Conservation (phyloP, 2,888 invertebrate species). For the Crepidodera aurea region DNA sequence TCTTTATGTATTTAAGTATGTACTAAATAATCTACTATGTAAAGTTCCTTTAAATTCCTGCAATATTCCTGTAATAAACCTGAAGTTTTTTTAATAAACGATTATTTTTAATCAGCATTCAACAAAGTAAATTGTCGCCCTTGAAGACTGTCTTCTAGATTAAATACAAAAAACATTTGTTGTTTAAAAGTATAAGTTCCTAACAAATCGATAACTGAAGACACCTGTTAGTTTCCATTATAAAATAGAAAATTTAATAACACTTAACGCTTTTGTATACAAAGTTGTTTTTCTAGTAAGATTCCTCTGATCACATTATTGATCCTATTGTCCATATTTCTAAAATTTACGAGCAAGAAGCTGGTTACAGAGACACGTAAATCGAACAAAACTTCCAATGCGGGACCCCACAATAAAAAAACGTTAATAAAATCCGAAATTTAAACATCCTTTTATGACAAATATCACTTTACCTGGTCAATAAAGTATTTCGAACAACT, state of each 20-base stretch:
- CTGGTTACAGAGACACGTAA: slow-evolving; percentile 24
- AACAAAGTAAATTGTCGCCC: too few relatives aligned
- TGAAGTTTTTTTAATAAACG: too few relatives aligned
- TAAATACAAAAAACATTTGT: too few relatives aligned
- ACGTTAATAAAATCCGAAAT: slow-evolving; percentile 29
- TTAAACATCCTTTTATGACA: slow-evolving; percentile 35
- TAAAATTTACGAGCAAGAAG: slow-evolving; percentile 24
- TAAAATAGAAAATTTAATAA: slow-evolving; percentile 21
- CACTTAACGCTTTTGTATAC: slow-evolving; percentile 12
- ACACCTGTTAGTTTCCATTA: slow-evolving; percentile 3
- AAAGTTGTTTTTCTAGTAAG: slow-evolving; percentile 17
- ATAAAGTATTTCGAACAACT: slow-evolving; percentile 37
- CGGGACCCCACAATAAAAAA: slow-evolving; percentile 19
- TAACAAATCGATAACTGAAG: neutral
- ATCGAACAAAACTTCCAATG: slow-evolving; percentile 21
- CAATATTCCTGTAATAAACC: too few relatives aligned
- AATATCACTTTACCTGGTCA: slow-evolving; percentile 31
- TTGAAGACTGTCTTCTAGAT: too few relatives aligned
- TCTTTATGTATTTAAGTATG: too few relatives aligned
- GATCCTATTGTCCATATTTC: slow-evolving; percentile 29
- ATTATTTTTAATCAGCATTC: too few relatives aligned
- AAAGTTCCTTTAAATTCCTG: too few relatives aligned
- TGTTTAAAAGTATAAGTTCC: too few relatives aligned
- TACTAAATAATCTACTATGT: too few relatives aligned
- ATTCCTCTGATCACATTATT: slow-evolving; percentile 24